Percentiles rank a stretch among this genome's conserved stretches.
Evolutionary conservation across 1,140 invertebrate species (phyloP).

Genomic region (Temnothorax longispinosus): DNA sequence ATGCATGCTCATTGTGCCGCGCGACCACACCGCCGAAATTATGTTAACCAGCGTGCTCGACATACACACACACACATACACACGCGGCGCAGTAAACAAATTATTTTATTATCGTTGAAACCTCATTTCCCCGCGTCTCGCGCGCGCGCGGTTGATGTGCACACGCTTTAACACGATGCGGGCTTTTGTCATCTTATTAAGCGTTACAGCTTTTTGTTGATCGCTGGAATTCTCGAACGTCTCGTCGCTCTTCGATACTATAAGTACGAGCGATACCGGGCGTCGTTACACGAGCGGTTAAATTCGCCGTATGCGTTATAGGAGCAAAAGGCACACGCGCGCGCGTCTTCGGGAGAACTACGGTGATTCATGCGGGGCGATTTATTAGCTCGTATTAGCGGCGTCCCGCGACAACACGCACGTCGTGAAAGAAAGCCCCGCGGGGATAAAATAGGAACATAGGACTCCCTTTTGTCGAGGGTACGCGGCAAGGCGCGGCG

Average conservation of each 20-base stretch:
- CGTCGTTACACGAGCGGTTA: conserved; percentile 7
- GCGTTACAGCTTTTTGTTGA: not conserved
- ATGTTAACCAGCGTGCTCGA: not conserved
- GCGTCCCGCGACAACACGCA: not conserved
- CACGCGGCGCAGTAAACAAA: not conserved
- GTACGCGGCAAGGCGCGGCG: not conserved
- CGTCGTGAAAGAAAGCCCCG: conserved; percentile 46
- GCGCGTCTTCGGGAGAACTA: not conserved
- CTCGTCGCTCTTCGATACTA: not conserved
- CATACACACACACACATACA: not conserved
- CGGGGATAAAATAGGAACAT: conserved; percentile 61
- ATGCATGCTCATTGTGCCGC: conserved; percentile 27
- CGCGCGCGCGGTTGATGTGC: not conserved
- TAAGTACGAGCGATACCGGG: not conserved
- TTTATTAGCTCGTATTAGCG: conserved; percentile 48
- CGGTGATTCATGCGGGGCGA: conserved; percentile 39
- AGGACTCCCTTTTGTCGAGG: conserved; percentile 56
- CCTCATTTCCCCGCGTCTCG: not conserved
- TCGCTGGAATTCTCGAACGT: not conserved
- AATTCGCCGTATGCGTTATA: not conserved
- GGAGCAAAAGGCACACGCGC: not conserved
- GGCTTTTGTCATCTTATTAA: conserved; percentile 32
- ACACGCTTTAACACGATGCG: not conserved
- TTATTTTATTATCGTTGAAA: conserved; percentile 25
- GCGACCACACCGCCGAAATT: conserved; percentile 6